Conservation (phyloP, 2,113 vertebrate species). For the Blennius ocellaris region DNA sequence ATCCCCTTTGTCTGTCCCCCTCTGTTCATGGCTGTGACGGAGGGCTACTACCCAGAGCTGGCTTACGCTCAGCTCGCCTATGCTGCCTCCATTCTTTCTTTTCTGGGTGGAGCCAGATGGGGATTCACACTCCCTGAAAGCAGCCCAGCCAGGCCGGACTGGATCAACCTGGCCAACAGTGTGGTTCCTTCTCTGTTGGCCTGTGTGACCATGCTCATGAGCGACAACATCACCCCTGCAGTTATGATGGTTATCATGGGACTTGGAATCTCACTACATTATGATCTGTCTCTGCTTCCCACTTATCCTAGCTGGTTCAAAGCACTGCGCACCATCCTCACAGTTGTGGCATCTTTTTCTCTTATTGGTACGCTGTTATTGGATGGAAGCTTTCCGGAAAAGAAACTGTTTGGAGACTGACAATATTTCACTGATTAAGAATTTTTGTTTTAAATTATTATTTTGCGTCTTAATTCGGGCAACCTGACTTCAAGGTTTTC, state of each 20-base stretch:
- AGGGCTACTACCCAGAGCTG: slow-evolving; percentile 83
- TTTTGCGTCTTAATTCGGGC: no score
- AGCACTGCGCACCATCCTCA: slow-evolving; percentile 84
- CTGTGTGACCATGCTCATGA: slow-evolving; percentile 86
- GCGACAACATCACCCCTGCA: slow-evolving; percentile 73
- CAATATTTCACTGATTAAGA: no score
- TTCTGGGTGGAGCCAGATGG: slow-evolving; percentile 93
- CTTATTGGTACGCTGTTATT: slow-evolving; percentile 79
- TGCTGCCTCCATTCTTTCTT: slow-evolving; percentile 86
- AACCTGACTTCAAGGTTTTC: no score
- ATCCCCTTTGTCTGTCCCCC: slow-evolving; percentile 87
- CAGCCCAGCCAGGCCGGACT: slow-evolving; percentile 92
- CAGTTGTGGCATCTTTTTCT: slow-evolving; percentile 83
- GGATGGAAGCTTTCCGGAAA: slow-evolving; percentile 77
- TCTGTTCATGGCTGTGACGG: slow-evolving; percentile 83
- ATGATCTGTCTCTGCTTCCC: slow-evolving; percentile 89
- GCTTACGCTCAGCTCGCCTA: slow-evolving; percentile 88
- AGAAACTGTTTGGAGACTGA: slow-evolving; percentile 58
- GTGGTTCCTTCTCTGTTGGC: slow-evolving; percentile 85
- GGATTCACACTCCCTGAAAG: slow-evolving; percentile 90
- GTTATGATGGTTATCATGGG: slow-evolving; percentile 81
- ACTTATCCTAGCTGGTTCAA: slow-evolving; percentile 93
- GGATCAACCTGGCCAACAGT: slow-evolving; percentile 89
- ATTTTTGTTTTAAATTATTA: no score
- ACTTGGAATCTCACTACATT: slow-evolving; percentile 88